A percentile compares a stretch with the other conserved stretches of the same genome.
Evolutionary conservation across 2,797 vertebrate species (phyloP).

Genomic region (Sciurus carolinensis): DNA sequence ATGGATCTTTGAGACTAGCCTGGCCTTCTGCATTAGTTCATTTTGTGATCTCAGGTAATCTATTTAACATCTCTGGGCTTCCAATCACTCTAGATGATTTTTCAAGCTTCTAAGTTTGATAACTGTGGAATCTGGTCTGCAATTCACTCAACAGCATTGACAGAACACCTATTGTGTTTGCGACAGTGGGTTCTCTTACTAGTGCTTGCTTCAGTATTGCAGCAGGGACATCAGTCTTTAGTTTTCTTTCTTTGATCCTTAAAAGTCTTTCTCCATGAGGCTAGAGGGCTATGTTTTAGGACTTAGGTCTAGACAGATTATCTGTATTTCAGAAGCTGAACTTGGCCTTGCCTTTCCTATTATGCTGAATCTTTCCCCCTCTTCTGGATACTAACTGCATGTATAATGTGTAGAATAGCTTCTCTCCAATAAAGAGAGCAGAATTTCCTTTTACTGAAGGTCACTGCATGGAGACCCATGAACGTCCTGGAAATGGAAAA

Average conservation of each 20-base stretch:
- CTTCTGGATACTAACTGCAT: background rate
- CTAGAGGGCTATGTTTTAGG: background rate
- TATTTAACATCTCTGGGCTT: background rate
- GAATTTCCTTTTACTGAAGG: background rate
- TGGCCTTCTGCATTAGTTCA: background rate
- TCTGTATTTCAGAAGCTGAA: background rate
- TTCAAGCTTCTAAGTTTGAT: background rate
- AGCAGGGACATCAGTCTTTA: background rate
- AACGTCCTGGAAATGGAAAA: slow-evolving; percentile 37
- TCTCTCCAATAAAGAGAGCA: background rate
- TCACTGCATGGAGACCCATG: background rate
- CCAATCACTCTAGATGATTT: background rate
- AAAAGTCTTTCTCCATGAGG: background rate
- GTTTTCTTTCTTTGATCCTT: background rate
- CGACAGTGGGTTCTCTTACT: background rate
- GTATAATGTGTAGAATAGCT: background rate
- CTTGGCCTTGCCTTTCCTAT: background rate
- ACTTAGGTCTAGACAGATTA: background rate
- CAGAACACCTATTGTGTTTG: background rate
- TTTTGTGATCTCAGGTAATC: background rate
- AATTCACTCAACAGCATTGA: background rate
- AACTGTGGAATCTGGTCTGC: background rate
- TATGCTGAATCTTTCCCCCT: background rate
- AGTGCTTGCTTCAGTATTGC: background rate
- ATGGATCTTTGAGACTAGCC: background rate